A percentile compares a stretch with the other conserved stretches of the same genome.
Evolutionary conservation across 2,888 invertebrate genomes (phyloP).

Genomic region (Acanthacorydalis orientalis): DNA sequence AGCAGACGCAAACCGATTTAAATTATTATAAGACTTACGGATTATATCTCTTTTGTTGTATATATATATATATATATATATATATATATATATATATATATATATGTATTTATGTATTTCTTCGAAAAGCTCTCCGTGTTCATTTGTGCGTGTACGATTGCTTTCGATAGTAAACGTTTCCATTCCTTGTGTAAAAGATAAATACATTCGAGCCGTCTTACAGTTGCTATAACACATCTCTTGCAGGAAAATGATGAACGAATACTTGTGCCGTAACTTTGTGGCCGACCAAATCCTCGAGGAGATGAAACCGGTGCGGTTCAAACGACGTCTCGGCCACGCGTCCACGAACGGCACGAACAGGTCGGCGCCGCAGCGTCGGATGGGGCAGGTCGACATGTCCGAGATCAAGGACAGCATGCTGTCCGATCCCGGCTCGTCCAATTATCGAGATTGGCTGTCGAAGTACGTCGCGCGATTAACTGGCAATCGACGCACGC

Average conservation of each 20-base stretch:
- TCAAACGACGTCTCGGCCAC: constrained; percentile 26
- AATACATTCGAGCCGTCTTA: not conserved
- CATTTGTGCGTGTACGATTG: too few relatives aligned
- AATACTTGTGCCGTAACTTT: constrained; percentile 58
- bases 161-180: too few relatives aligned
- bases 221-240: not conserved
- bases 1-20: too few relatives aligned
- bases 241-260: constrained; percentile 56
- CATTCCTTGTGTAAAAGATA: not conserved
- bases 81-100: too few relatives aligned
- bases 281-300: constrained; percentile 54
- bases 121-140: too few relatives aligned
- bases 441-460: constrained; percentile 58
- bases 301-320: constrained; percentile 33
- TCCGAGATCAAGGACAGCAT: constrained; percentile 29
- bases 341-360: constrained; percentile 19
- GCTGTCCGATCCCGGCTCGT: constrained; percentile 52
- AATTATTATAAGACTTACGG: too few relatives aligned
- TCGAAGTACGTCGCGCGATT: constrained; percentile 36
- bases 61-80: too few relatives aligned
- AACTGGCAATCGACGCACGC: not conserved
- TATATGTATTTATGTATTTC: too few relatives aligned
- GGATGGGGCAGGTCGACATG: constrained; percentile 13
- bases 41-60: too few relatives aligned
- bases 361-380: constrained; percentile 13